Conservation (phyloP, 2,797 vertebrate species). For the Gymnothorax reevesii region DNA sequence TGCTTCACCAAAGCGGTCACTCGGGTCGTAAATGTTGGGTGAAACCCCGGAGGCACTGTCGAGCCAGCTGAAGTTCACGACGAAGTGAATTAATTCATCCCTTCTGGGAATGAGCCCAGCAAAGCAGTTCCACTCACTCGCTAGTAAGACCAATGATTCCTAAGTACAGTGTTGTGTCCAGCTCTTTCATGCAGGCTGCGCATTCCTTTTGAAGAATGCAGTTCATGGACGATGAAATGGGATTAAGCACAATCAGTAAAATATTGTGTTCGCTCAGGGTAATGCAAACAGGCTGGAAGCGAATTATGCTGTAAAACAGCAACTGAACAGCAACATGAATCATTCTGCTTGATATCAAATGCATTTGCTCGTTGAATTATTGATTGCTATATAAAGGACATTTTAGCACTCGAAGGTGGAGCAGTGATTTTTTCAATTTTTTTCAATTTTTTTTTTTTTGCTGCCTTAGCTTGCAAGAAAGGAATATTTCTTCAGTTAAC, state of each 20-base stretch:
- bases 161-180: not conserved
- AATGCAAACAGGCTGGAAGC: not conserved
- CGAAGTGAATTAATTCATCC: not conserved
- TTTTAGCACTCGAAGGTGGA: not conserved
- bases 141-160: not conserved
- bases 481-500: not conserved
- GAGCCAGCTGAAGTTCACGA: not conserved
- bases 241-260: not conserved
- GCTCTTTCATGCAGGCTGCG: not conserved
- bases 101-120: not conserved
- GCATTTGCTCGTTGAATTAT: not conserved
- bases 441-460: not conserved
- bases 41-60: not conserved
- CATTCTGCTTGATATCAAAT: conserved; percentile 5
- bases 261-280: not conserved
- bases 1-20: not conserved
- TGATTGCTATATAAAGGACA: not conserved
- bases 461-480: not conserved
- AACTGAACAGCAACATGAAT: not conserved
- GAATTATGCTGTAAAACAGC: conserved; percentile 25
- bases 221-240: not conserved
- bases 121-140: not conserved
- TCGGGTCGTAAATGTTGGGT: not conserved
- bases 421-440: not conserved
- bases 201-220: not conserved